These are phyloP conservation scores for Masnerella sp. DNA, from an alignment of 2,888 invertebrate genomes.

Conservation along the genomic window DNA sequence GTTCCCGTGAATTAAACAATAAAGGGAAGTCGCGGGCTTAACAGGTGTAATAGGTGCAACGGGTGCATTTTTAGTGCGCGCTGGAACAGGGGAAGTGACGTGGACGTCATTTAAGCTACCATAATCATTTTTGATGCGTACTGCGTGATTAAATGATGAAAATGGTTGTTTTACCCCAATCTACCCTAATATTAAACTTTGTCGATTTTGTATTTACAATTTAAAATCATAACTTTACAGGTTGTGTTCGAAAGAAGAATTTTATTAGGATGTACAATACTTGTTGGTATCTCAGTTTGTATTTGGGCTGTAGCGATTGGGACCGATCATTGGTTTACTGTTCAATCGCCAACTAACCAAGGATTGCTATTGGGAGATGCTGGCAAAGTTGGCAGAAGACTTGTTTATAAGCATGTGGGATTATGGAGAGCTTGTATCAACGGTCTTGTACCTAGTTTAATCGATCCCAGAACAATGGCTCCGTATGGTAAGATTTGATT, in stretches of 20 bases:
- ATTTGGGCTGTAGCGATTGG: slow-evolving; percentile 87
- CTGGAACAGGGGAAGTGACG: too few species aligned
- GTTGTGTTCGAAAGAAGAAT: slow-evolving; percentile 85
- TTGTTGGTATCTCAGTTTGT: slow-evolving; percentile 83
- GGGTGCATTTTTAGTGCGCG: too few species aligned
- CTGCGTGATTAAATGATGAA: too few species aligned
- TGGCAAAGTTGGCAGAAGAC: slow-evolving; percentile 65
- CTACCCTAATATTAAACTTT: too few species aligned
- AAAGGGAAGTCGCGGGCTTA: too few species aligned
- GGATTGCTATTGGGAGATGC: slow-evolving; percentile 68
- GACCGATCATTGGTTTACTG: slow-evolving; percentile 86
- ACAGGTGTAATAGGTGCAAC: too few species aligned
- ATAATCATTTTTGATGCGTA: too few species aligned
- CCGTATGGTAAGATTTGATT: slow-evolving; percentile 45
- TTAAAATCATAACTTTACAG: slow-evolving; percentile 63
- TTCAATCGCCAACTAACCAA: slow-evolving; percentile 74
- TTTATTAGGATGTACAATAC: slow-evolving; percentile 84
- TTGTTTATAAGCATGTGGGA: slow-evolving; percentile 84
- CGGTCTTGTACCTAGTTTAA: slow-evolving; percentile 25
- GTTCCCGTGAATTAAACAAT: too few species aligned
- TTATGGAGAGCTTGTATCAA: slow-evolving; percentile 83
- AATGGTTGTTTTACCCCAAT: too few species aligned
- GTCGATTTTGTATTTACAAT: too few species aligned
- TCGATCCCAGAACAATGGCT: slow-evolving; percentile 25
- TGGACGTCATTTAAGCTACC: too few species aligned